Evolutionary conservation across 2,888 invertebrate genomes (phyloP), one percentile per base, ranked within the genome.

Genomic region (Monochamus alternatus): DNA sequence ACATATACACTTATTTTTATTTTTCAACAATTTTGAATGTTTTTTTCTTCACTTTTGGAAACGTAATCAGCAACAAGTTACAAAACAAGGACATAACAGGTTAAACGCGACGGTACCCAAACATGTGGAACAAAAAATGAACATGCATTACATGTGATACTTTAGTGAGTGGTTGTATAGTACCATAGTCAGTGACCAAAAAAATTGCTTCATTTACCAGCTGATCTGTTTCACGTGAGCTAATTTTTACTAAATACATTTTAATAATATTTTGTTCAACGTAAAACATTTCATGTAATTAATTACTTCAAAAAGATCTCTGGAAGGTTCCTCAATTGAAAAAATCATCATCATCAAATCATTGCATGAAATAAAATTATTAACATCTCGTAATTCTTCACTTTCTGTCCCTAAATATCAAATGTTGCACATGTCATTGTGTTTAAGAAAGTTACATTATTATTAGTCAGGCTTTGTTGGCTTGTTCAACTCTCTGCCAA

Each of bases 401-500:
- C 55, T 55, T 55, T 55, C 14, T 55, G 55, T 22, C 47, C 10
- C 55, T n/a, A 7, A 55, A 30, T 64, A 47, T 22, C 44, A 47
- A 64, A 47, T 12, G 31, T 22, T 12, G 47, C 31, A 64, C 31
- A 64, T 72, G 71, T 72, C 75, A 73, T 74, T 72, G 55, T 58
- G 0, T 69, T 38, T 30, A 59, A 30, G 62, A 74, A 74, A 68
- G 74, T 67, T 52, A 30, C 38, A 52, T 68, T 65, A 71, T 44
- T n/a, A 22, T 71, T 75, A 74, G 75, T 78, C 68, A 78, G 63
- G 73, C 60, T 65, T 74, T 75, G 78, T 8, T 75, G 70, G 60
- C 52, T 62, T 9, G 73, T 84, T 84, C 83, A 82, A 83, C 84
- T 85, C 83, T 84, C 83, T 84, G 79, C 71, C 65, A 69, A 80